Percentiles rank a stretch among this genome's conserved stretches.
phyloP scores from a whole-genome alignment of 2,797 vertebrate species.

The Centroberyx gerrardi region DNA sequence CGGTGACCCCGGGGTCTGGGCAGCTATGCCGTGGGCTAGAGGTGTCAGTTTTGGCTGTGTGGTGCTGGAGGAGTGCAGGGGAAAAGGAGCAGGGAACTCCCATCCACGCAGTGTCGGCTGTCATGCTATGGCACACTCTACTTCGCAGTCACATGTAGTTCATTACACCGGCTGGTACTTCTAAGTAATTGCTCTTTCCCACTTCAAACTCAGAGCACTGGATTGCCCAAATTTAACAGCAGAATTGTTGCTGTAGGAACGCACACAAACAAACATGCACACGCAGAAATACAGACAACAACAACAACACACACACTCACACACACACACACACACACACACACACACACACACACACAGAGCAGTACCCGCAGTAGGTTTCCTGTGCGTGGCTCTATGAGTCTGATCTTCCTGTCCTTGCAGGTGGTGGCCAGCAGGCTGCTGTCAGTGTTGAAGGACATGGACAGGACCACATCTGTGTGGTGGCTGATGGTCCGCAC shows the following conservation, averaged over 20 bases:
- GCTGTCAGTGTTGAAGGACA: constrained; percentile 94
- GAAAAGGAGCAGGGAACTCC: constrained; percentile 18
- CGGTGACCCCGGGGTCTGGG: constrained; percentile 58
- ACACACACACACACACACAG: neutral
- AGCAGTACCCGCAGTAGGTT: constrained; percentile 84
- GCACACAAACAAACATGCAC: neutral
- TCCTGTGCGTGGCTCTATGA: constrained; percentile 89
- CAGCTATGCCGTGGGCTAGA: constrained; percentile 48
- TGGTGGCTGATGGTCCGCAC: constrained; percentile 89
- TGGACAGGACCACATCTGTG: constrained; percentile 91
- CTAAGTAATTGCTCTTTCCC: neutral
- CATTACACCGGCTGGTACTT: neutral
- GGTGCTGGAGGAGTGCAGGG: constrained; percentile 66
- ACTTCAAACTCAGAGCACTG: neutral
- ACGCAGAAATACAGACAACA: neutral
- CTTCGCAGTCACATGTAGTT: neutral
- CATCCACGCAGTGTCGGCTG: constrained; percentile 25
- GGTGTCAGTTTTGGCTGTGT: constrained; percentile 77
- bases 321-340: neutral
- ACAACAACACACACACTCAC: neutral
- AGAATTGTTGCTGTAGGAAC: neutral
- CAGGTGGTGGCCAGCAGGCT: constrained; percentile 92
- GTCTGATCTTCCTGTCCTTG: constrained; percentile 91
- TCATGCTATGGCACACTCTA: neutral
- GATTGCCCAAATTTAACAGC: neutral